phyloP scores from a whole-genome alignment of 2,888 invertebrate genomes.

The Mimachlamys varia region DNA sequence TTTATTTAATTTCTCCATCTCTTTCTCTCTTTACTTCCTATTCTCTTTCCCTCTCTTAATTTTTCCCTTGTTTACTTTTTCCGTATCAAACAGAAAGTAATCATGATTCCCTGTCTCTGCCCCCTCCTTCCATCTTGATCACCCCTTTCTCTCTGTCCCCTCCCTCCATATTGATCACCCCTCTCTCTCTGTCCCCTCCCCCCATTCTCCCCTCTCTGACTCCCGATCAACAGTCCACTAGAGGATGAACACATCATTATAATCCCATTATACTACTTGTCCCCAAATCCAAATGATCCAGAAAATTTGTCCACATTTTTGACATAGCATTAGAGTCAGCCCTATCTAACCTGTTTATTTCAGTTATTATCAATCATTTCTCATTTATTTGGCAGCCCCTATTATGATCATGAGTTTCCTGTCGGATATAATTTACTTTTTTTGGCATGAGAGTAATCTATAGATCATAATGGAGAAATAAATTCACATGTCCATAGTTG shows the following conservation, averaged over 20 bases:
- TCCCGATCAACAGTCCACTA: neutral
- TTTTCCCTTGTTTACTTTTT: too few species aligned
- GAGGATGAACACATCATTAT: neutral
- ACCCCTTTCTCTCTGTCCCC: neutral
- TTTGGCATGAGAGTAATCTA: neutral
- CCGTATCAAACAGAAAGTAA: too few species aligned
- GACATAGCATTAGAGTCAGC: neutral
- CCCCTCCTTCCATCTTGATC: too few species aligned
- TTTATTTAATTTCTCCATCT: too few species aligned
- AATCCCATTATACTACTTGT: neutral
- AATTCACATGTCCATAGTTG: neutral
- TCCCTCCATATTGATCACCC: neutral
- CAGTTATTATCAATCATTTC: neutral
- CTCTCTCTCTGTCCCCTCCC: neutral
- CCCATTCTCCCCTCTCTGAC: neutral
- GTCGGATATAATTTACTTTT: neutral
- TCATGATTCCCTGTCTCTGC: too few species aligned
- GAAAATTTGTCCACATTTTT: slow-evolving; percentile 6
- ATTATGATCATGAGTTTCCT: neutral
- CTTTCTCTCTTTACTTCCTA: too few species aligned
- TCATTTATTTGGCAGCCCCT: neutral
- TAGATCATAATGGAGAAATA: neutral
- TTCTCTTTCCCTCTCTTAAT: too few species aligned
- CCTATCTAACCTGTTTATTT: neutral
- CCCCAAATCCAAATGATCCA: neutral